A percentile compares a stretch with the other conserved stretches of the same genome.
phyloP scores from a whole-genome alignment of 2,113 vertebrate species.

The Sinocyclocheilus rhinocerous region DNA sequence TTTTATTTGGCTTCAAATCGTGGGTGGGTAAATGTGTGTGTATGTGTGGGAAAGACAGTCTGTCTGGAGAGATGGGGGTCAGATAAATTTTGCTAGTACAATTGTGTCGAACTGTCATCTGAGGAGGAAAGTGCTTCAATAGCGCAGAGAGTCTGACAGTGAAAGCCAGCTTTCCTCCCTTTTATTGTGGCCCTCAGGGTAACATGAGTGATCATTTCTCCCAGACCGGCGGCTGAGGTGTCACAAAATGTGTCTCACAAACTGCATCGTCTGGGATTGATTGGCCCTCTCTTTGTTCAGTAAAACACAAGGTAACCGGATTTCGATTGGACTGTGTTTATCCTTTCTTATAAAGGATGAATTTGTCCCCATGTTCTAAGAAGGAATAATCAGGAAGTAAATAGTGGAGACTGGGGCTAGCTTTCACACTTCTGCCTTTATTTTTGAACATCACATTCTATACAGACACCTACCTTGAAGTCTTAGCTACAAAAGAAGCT shows the following conservation, averaged over 20 bases:
- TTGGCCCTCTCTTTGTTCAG: conserved; percentile 12
- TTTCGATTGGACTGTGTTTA: conserved; percentile 6
- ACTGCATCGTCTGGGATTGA: conserved; percentile 17
- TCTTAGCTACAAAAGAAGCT: background rate
- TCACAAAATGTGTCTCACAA: conserved; percentile 15
- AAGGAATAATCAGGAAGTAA: background rate
- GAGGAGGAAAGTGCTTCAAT: conserved; percentile 36
- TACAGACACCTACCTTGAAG: conserved; percentile 2
- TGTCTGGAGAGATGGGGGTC: conserved; percentile 38
- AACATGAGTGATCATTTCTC: conserved; percentile 40
- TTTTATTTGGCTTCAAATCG: background rate
- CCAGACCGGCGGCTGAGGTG: conserved; percentile 13
- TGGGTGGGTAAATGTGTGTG: conserved; percentile 17
- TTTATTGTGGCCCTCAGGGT: conserved; percentile 32
- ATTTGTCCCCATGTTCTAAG: background rate
- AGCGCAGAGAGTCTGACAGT: conserved; percentile 13
- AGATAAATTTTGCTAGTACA: conserved; percentile 44
- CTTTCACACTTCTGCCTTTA: background rate
- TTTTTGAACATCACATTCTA: background rate
- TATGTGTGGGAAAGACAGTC: background rate
- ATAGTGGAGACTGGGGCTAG: background rate
- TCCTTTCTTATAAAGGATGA: background rate
- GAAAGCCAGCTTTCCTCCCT: conserved; percentile 20
- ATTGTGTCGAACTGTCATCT: conserved; percentile 27
- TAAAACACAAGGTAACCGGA: conserved; percentile 9